phyloP scores from a whole-genome alignment of 2,888 invertebrate species.

The Napeogenes inachia region DNA sequence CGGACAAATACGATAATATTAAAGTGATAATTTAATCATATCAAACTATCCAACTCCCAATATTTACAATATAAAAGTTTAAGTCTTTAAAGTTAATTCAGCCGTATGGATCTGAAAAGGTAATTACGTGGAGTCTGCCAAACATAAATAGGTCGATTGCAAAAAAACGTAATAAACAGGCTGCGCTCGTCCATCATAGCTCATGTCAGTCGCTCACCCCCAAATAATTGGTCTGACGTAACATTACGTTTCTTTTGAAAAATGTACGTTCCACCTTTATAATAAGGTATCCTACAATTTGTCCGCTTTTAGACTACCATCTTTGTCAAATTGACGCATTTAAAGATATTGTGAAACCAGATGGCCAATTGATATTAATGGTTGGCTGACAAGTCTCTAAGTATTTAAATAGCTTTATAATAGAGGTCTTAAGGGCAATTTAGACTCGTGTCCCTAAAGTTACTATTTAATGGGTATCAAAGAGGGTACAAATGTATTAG shows the following conservation, averaged over 20 bases:
- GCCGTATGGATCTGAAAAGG: slow-evolving; percentile 8
- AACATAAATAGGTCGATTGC: slow-evolving; percentile 33
- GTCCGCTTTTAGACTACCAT: slow-evolving; percentile 5
- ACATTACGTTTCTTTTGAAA: slow-evolving; percentile 20
- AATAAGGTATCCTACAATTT: slow-evolving; percentile 19
- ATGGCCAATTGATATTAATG: slow-evolving; percentile 24
- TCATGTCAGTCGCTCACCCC: slow-evolving; percentile 42
- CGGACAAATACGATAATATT: too few relatives aligned
- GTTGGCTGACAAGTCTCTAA: slow-evolving; percentile 12
- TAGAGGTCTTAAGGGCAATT: too few relatives aligned
- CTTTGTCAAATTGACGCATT: slow-evolving; percentile 19
- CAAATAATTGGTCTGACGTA: slow-evolving; percentile 50
- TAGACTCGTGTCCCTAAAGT: too few relatives aligned
- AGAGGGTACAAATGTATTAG: background rate
- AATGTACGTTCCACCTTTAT: slow-evolving; percentile 18
- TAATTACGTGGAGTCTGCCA: slow-evolving; percentile 20
- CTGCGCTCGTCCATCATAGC: slow-evolving; percentile 52
- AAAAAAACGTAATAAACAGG: slow-evolving; percentile 51
- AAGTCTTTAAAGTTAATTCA: background rate
- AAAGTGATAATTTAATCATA: too few relatives aligned
- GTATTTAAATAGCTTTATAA: slow-evolving; percentile 8
- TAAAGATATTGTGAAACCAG: slow-evolving; percentile 20
- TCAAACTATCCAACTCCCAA: too few relatives aligned
- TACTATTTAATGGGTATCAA: too few relatives aligned
- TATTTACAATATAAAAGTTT: background rate